Base-by-base conservation (phyloP, 2,888 invertebrate genomes). In the Cerceris ruficornis region DNA sequence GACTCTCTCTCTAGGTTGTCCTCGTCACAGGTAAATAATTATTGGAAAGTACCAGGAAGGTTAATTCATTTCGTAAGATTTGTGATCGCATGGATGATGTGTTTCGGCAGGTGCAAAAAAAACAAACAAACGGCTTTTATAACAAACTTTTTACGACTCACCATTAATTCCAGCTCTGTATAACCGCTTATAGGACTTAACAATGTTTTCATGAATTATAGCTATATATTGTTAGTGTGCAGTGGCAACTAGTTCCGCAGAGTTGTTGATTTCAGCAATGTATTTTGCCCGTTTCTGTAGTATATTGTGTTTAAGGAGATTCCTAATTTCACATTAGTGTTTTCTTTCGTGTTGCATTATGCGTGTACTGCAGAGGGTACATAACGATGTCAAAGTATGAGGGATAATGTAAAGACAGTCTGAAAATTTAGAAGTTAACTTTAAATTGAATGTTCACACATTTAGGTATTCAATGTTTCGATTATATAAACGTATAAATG, bases 1-100 rank as follows among this genome's bases (percentile, higher is more conserved):
- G 92, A 93, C 91, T 88, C 89, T 87, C 90, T 88, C 85, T 90
- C 89, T 91, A 91, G 90, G 88, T 91, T 91, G 86, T 88, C 90
- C 86, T 89, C 89, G 69, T 88, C 88, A 88, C 90, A 91, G 91
- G 90, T 91, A 91, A 91, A 88, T 91, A 85, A 85, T 77, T 82
- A 76, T 86, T 82, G 83, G 82, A 81, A 85, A 79, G 43, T 69
- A 78, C 69, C 83, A 75, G 67, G 77, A 68, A 78, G 70, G 80
- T 59, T 75, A 69, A 73, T 72, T 80, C 69, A 79, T 78, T 82
- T 79, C 69, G 15, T 71, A 65, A 69, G 69, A 73, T 76, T 73
- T 81, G 58, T 77, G 66, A 77, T 78, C 80, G 85, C 85, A 85
- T 85, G 85, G 64, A 75, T 77, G 68, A 83, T 74, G 73, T 84